These are phyloP conservation scores for Babyrousa celebensis DNA, from an alignment of 2,797 vertebrate genomes.

Conservation along the genomic window DNA sequence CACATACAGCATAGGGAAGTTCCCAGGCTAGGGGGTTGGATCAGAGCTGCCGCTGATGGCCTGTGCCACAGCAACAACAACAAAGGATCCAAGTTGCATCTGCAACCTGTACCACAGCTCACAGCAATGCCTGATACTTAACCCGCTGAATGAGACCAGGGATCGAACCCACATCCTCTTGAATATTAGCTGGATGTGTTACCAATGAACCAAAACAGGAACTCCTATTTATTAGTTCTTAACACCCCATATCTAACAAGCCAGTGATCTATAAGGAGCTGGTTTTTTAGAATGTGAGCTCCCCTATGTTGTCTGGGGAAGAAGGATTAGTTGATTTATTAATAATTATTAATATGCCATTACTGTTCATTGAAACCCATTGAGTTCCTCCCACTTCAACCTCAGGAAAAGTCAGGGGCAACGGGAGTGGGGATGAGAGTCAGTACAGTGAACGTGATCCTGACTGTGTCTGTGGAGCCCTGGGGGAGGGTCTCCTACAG, in stretches of 20 bases:
- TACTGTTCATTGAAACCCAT: neutral
- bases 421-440: neutral
- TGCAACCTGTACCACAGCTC: too few relatives aligned
- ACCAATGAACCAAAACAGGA: too few relatives aligned
- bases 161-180: too few relatives aligned
- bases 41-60: too few relatives aligned
- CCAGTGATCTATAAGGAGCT: neutral
- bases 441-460: fast-evolving
- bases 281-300: neutral
- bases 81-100: too few relatives aligned
- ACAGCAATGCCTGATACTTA: too few relatives aligned
- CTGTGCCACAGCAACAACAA: too few relatives aligned
- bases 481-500: neutral
- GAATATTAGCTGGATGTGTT: too few relatives aligned
- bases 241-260: neutral
- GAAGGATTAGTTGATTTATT: neutral
- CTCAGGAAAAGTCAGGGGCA: neutral
- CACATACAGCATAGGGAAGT: too few relatives aligned
- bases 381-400: neutral
- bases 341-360: neutral
- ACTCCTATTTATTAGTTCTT: neutral
- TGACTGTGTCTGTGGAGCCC: too few relatives aligned
- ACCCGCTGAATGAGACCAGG: too few relatives aligned
- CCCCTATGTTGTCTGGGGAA: neutral
- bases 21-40: too few relatives aligned